A percentile compares a stretch with the other conserved stretches of the same genome.
Evolutionary conservation across 2,113 vertebrate species (phyloP).

Genomic region (Octodon degus): DNA sequence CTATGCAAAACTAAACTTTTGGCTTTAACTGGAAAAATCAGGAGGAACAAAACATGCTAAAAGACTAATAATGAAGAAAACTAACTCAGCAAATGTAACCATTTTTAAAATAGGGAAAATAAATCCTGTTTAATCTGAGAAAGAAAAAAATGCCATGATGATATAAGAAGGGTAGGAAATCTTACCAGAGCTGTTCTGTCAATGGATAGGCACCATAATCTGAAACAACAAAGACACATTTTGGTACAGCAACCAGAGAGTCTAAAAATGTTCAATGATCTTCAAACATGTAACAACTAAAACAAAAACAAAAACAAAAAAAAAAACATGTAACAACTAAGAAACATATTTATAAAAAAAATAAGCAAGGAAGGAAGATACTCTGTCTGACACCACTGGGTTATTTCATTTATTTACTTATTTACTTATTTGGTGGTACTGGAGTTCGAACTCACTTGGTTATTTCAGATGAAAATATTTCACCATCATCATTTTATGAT

Average conservation of each 20-base stretch:
- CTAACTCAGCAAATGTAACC: not conserved
- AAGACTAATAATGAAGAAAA: not conserved
- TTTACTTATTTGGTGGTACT: no score
- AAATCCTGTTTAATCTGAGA: not conserved
- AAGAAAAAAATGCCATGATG: not conserved
- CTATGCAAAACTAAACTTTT: not conserved
- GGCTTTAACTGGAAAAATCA: not conserved
- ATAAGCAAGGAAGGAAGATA: not conserved
- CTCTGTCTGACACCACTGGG: not conserved
- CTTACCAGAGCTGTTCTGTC: slow-evolving; percentile 72
- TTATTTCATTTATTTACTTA: not conserved
- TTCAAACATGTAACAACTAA: not conserved
- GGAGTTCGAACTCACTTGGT: not conserved
- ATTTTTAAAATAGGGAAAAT: not conserved
- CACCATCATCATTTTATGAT: not conserved
- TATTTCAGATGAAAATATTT: slow-evolving; percentile 39
- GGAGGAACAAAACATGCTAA: not conserved
- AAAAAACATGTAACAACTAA: not conserved
- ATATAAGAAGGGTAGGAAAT: not conserved
- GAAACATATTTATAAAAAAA: slow-evolving; percentile 19
- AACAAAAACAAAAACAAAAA: no score
- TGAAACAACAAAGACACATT: slow-evolving; percentile 62
- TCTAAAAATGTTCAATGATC: not conserved
- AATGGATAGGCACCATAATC: slow-evolving; percentile 73
- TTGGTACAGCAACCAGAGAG: not conserved